Evolutionary conservation across 1,140 invertebrate genomes (phyloP).

Genomic region (Danaus plexippus): DNA sequence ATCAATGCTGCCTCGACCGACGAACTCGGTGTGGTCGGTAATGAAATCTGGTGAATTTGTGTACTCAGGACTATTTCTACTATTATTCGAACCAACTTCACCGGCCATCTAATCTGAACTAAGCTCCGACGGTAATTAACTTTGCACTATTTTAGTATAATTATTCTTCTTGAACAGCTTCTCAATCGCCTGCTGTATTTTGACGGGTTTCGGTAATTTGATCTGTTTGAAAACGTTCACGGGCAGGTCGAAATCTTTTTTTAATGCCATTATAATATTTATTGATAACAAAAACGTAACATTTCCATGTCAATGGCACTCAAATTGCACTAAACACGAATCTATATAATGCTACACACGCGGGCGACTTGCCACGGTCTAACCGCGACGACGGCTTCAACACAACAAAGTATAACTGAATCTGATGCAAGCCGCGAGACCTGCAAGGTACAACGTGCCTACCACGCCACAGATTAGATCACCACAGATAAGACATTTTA

Average conservation of each 20-base stretch:
- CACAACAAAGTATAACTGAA: slow-evolving; percentile 47
- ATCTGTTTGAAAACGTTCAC: slow-evolving; percentile 60
- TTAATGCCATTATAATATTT: slow-evolving; percentile 59
- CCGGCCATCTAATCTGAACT: slow-evolving; percentile 53
- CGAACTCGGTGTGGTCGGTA: slow-evolving; percentile 49
- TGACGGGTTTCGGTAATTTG: slow-evolving; percentile 53
- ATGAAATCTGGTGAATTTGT: slow-evolving; percentile 46
- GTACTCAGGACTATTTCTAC: slow-evolving; percentile 48
- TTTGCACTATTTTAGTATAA: slow-evolving; percentile 65
- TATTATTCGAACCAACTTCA: slow-evolving; percentile 53
- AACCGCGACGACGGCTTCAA: slow-evolving; percentile 50
- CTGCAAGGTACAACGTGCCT: slow-evolving; percentile 38
- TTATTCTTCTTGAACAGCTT: slow-evolving; percentile 62
- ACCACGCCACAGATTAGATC: slow-evolving; percentile 37
- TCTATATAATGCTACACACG: slow-evolving; percentile 31
- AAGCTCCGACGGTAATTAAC: slow-evolving; percentile 33
- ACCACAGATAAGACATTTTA: not conserved
- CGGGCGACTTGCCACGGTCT: slow-evolving; percentile 24
- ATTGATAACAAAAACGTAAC: slow-evolving; percentile 38
- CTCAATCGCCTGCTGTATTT: slow-evolving; percentile 59
- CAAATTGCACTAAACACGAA: slow-evolving; percentile 33
- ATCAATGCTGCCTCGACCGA: slow-evolving; percentile 44
- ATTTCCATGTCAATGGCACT: slow-evolving; percentile 53
- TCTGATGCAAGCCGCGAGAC: slow-evolving; percentile 20
- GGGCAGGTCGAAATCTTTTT: slow-evolving; percentile 62